Percentiles rank a stretch among this genome's conserved stretches.
Evolutionary conservation across 1,140 invertebrate species (phyloP).

Genomic region (Uloborus diversus): DNA sequence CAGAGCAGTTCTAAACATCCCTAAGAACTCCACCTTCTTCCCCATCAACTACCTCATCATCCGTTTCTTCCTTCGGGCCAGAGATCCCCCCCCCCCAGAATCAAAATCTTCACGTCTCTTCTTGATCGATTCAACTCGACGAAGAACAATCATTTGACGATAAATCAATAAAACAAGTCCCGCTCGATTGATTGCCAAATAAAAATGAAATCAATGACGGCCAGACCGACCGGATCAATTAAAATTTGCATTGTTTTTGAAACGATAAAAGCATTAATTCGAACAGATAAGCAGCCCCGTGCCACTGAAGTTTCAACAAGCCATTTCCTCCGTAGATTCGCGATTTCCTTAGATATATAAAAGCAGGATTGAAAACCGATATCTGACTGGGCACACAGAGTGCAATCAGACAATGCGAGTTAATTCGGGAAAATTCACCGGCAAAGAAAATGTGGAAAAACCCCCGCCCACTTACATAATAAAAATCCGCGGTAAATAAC

Average conservation of each 20-base stretch:
- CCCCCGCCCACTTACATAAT: neutral
- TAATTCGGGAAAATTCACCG: neutral
- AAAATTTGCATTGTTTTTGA: constrained; percentile 8
- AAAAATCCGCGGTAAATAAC: constrained; percentile 45
- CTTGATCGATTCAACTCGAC: constrained; percentile 20
- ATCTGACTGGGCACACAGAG: neutral
- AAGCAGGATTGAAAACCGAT: neutral
- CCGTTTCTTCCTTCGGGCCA: too few relatives aligned
- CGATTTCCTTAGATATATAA: neutral
- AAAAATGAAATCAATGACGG: constrained; percentile 11
- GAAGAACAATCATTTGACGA: neutral
- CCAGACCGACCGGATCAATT: constrained; percentile 20
- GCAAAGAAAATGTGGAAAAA: neutral
- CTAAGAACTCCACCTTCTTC: too few relatives aligned
- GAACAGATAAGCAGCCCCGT: neutral
- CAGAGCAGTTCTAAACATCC: too few relatives aligned
- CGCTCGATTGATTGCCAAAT: neutral
- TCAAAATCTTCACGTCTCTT: too few relatives aligned
- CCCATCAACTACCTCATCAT: too few relatives aligned
- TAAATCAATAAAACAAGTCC: constrained; percentile 18
- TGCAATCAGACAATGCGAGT: constrained; percentile 16
- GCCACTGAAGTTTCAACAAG: neutral
- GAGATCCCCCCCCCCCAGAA: too few relatives aligned
- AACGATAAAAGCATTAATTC: neutral
- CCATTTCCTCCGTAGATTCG: neutral